Percentiles rank a stretch among this genome's conserved stretches.
phyloP scores from a whole-genome alignment of 2,888 invertebrate genomes.

The Xestoiulus laeticollis region DNA sequence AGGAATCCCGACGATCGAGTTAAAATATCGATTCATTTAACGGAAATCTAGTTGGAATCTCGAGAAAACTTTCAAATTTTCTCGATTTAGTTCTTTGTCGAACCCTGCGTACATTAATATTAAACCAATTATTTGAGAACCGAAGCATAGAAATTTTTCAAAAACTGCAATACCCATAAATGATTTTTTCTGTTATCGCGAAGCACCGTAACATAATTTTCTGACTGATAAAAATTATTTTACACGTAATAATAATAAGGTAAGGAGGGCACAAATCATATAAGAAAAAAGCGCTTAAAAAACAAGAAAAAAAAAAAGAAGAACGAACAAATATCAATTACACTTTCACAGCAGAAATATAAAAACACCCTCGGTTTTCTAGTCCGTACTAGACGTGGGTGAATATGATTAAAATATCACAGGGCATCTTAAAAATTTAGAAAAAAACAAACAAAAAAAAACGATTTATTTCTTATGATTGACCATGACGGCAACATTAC shows the following conservation, averaged over 20 bases:
- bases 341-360: conserved; percentile 31
- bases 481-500: conserved; percentile 75
- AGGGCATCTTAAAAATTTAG: conserved; percentile 28
- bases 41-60: background rate
- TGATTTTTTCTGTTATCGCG: background rate
- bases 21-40: background rate
- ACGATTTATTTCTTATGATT: conserved; percentile 36
- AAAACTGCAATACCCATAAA: background rate
- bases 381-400: background rate
- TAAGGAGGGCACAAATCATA: background rate
- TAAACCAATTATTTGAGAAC: background rate
- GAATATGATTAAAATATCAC: conserved; percentile 37
- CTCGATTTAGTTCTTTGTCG: background rate
- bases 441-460: conserved; percentile 39
- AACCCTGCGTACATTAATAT: background rate
- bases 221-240: conserved; percentile 40
- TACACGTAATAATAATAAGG: background rate
- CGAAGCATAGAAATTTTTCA: background rate
- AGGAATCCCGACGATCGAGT: too few species aligned
- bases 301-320: background rate
- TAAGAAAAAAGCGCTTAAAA: background rate
- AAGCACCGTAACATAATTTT: conserved; percentile 25
- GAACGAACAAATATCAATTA: background rate
- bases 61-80: background rate
- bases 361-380: conserved; percentile 18